Percentiles rank a stretch among this genome's conserved stretches.
Evolutionary conservation across 2,113 vertebrate species (phyloP).

Genomic region (Verasper variegatus): DNA sequence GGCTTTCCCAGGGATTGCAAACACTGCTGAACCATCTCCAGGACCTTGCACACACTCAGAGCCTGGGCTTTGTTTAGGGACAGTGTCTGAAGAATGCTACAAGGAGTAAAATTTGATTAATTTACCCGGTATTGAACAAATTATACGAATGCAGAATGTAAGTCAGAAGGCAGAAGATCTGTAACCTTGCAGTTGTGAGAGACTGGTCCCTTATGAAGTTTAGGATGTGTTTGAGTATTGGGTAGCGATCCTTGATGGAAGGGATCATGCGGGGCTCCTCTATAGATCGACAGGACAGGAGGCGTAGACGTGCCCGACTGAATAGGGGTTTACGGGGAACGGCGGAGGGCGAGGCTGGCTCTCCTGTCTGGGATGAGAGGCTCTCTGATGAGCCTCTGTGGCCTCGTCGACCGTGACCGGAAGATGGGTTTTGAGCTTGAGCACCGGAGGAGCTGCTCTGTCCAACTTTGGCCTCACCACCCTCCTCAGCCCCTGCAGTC

Average conservation of each 20-base stretch:
- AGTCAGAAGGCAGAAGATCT: not conserved
- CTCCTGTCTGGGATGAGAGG: conserved; percentile 78
- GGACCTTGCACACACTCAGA: conserved; percentile 87
- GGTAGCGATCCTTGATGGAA: conserved; percentile 91
- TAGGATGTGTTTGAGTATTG: conserved; percentile 88
- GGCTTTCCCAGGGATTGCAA: conserved; percentile 88
- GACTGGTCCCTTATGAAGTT: conserved; percentile 93
- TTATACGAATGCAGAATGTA: not conserved
- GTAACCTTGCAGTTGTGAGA: conserved; percentile 89
- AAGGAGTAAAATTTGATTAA: conserved; percentile 3
- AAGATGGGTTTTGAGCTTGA: conserved; percentile 48
- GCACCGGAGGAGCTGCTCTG: conserved; percentile 34
- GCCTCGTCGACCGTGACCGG: conserved; percentile 52
- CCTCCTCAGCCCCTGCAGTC: conserved; percentile 37
- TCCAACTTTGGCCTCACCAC: conserved; percentile 18
- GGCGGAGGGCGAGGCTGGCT: conserved; percentile 86
- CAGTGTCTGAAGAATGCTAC: conserved; percentile 91
- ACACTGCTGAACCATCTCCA: conserved; percentile 88
- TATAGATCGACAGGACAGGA: conserved; percentile 93
- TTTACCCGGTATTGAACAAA: not conserved
- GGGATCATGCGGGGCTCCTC: conserved; percentile 87
- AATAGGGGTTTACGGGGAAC: conserved; percentile 87
- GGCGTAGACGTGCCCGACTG: conserved; percentile 88
- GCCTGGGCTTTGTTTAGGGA: conserved; percentile 91
- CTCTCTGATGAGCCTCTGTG: conserved; percentile 76